A percentile compares a stretch with the other conserved stretches of the same genome.
phyloP scores from a whole-genome alignment of 30 jellyfish, hydroid and myxozoan genomes.

The Aurelia sp. region DNA sequence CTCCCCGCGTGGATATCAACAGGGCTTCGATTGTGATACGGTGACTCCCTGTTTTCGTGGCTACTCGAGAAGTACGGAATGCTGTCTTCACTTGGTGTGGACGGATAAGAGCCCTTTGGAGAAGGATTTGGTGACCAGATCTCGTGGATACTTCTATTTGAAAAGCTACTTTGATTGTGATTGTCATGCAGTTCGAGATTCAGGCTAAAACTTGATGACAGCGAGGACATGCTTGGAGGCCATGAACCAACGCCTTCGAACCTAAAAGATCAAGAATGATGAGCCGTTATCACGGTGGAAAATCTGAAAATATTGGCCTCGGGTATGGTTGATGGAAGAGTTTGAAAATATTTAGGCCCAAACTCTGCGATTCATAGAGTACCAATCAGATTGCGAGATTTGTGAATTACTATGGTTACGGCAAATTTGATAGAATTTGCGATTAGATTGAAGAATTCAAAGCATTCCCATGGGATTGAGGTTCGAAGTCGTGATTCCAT shows the following conservation, averaged over 20 bases:
- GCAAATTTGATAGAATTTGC: too few species aligned
- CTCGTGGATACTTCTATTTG: constrained; percentile 89
- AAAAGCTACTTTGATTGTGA: constrained; percentile 51
- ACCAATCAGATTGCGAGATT: too few species aligned
- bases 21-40: constrained; percentile 61
- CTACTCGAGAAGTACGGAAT: constrained; percentile 62
- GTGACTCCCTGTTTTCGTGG: constrained; percentile 74
- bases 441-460: too few species aligned
- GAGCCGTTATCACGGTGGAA: too few species aligned
- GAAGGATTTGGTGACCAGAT: constrained; percentile 99
- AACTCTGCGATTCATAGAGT: too few species aligned
- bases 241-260: constrained; percentile 73
- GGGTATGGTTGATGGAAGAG: too few species aligned
- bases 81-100: constrained; percentile 95
- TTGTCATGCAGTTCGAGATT: constrained; percentile 72
- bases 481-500: too few species aligned
- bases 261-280: constrained; percentile 14
- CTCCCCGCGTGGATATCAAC: constrained; percentile 57
- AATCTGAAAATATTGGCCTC: too few species aligned
- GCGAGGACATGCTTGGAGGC: constrained; percentile 73
- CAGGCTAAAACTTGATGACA: constrained; percentile 80
- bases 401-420: too few species aligned
- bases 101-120: constrained; percentile 87
- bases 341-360: too few species aligned
- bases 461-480: too few species aligned